Percentiles rank a stretch among this genome's conserved stretches.
phyloP scores from a whole-genome alignment of 2,113 vertebrate species.

The Phodopus roborovskii region DNA sequence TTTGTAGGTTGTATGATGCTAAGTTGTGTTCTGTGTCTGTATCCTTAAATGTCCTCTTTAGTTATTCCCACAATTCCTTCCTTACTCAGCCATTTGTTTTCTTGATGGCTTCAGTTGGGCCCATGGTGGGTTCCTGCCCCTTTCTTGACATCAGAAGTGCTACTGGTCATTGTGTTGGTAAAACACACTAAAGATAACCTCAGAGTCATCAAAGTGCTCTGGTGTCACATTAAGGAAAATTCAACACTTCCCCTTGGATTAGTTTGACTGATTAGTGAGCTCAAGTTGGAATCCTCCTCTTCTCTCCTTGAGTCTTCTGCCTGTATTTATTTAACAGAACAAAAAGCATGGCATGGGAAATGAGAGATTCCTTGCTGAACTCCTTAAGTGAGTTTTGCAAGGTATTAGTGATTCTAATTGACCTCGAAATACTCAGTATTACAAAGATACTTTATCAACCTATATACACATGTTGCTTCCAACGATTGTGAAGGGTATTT shows the following conservation, averaged over 20 bases:
- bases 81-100: neutral
- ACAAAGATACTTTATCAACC: neutral
- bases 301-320: neutral
- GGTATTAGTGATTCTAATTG: neutral
- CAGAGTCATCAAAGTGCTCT: neutral
- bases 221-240: neutral
- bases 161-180: neutral
- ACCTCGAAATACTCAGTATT: neutral
- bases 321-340: neutral
- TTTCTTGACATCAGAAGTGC: neutral
- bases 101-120: neutral
- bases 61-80: neutral
- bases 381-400: neutral
- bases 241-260: neutral
- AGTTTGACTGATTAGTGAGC: neutral
- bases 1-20: neutral
- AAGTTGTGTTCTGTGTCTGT: no score
- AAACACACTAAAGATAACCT: neutral
- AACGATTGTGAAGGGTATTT: neutral
- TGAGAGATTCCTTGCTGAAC: neutral
- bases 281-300: neutral
- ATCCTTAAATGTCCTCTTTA: neutral
- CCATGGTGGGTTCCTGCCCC: fast-evolving
- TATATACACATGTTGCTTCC: neutral
- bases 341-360: neutral